phyloP scores from a whole-genome alignment of 92 coral and sea anemone species.

The Epizoanthus fatuus region DNA sequence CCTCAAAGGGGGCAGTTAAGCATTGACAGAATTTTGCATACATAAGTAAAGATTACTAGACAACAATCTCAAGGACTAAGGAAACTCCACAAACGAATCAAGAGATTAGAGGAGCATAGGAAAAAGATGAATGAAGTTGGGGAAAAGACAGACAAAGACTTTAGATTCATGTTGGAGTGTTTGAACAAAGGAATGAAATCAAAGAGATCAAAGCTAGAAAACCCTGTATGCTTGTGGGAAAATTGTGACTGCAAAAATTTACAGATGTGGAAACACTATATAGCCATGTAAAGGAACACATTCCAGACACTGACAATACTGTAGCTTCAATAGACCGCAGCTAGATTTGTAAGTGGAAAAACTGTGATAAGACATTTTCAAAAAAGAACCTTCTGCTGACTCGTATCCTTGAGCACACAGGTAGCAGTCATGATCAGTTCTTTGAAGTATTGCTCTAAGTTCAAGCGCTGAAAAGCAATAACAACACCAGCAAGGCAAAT shows the following conservation, averaged over 20 bases:
- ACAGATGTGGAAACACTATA: conserved; percentile 47
- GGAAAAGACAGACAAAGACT: too few species aligned
- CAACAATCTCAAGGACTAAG: too few species aligned
- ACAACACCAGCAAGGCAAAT: conserved; percentile 54
- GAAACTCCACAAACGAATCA: too few species aligned
- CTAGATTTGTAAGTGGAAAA: conserved; percentile 34
- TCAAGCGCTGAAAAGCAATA: conserved; percentile 21
- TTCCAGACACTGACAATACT: not conserved
- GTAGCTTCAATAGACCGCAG: not conserved
- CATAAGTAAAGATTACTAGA: too few species aligned
- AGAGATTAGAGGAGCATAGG: too few species aligned
- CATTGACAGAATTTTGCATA: too few species aligned
- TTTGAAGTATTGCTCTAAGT: too few species aligned
- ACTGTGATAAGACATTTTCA: conserved; percentile 29
- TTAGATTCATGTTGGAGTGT: too few species aligned
- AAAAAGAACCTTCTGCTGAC: conserved; percentile 18
- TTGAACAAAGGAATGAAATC: too few species aligned
- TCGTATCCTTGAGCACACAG: conserved; percentile 35
- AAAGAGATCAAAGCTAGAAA: not conserved
- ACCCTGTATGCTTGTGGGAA: conserved; percentile 41
- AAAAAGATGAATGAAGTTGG: too few species aligned
- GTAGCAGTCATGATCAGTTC: too few species aligned
- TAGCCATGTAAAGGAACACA: conserved; percentile 39
- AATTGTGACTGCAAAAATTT: conserved; percentile 21
- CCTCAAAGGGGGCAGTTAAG: too few species aligned